These are phyloP conservation scores for Progne subis DNA, from an alignment of 2,113 vertebrate genomes.

Conservation along the genomic window DNA sequence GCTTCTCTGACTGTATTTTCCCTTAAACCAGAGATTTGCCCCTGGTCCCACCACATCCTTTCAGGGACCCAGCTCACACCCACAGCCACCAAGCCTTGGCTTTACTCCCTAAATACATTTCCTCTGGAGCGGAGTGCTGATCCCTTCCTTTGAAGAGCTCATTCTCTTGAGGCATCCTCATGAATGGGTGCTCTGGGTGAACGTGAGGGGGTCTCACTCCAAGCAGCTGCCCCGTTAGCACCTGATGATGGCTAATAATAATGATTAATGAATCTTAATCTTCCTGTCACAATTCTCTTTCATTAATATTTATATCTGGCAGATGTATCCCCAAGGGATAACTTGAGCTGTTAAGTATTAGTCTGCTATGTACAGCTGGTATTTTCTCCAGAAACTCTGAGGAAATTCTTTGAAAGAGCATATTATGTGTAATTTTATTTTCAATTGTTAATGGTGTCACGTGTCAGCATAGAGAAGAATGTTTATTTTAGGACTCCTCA, in stretches of 20 bases:
- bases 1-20: not conserved
- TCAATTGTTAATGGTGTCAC: not conserved
- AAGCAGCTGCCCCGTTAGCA: not conserved
- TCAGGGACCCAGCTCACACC: not conserved
- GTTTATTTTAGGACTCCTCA: slow-evolving; percentile 6
- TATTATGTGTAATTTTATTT: not conserved
- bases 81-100: not conserved
- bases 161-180: not conserved
- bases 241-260: slow-evolving; percentile 45
- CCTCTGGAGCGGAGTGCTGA: not conserved
- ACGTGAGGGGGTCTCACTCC: not conserved
- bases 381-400: slow-evolving; percentile 38
- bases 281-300: slow-evolving; percentile 25
- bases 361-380: slow-evolving; percentile 39
- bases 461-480: not conserved
- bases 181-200: not conserved
- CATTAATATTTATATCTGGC: slow-evolving; percentile 61
- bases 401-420: not conserved
- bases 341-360: not conserved
- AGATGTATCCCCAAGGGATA: slow-evolving; percentile 50
- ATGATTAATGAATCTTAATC: slow-evolving; percentile 58
- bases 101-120: not conserved
- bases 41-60: not conserved
- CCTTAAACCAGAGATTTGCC: not conserved
- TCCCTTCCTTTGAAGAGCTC: not conserved